Percentiles rank a stretch among this genome's conserved stretches.
Evolutionary conservation across 2,888 invertebrate species (phyloP).

Genomic region (Cephus nigrinus): DNA sequence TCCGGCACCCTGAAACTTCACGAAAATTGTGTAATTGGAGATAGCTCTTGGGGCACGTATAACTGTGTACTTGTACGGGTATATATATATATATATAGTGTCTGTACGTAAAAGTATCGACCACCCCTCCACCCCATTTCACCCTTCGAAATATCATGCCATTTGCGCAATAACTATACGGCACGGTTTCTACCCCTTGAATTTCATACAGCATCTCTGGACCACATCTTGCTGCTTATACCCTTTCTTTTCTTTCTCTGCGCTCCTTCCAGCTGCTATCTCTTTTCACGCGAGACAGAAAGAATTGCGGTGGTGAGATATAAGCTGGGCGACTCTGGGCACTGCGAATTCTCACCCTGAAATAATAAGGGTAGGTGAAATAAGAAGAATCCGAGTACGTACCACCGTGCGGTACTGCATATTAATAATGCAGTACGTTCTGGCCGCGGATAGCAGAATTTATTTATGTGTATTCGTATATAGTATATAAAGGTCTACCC

Average conservation of each 20-base stretch:
- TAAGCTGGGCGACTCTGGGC: background rate
- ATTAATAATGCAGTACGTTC: too few relatives aligned
- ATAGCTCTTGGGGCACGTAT: slow-evolving; percentile 23
- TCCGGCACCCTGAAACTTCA: slow-evolving; percentile 30
- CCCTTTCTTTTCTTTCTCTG: background rate
- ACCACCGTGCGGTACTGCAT: background rate
- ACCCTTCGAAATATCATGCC: background rate
- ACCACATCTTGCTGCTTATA: background rate
- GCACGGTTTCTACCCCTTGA: background rate
- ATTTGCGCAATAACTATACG: background rate
- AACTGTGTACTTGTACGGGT: too few relatives aligned
- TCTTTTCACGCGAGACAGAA: background rate
- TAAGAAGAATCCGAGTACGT: background rate
- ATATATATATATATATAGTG: too few relatives aligned
- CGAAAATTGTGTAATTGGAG: slow-evolving; percentile 49
- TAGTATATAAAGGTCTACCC: background rate
- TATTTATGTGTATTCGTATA: background rate
- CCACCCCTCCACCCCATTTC: slow-evolving; percentile 3
- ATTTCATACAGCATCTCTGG: background rate
- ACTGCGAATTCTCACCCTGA: background rate
- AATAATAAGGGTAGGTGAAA: background rate
- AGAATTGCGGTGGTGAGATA: background rate
- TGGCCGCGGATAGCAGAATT: background rate
- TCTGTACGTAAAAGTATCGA: background rate
- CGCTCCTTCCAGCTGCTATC: slow-evolving; percentile 10